phyloP scores from a whole-genome alignment of 2,113 vertebrate genomes.

The Eublepharis macularius region DNA sequence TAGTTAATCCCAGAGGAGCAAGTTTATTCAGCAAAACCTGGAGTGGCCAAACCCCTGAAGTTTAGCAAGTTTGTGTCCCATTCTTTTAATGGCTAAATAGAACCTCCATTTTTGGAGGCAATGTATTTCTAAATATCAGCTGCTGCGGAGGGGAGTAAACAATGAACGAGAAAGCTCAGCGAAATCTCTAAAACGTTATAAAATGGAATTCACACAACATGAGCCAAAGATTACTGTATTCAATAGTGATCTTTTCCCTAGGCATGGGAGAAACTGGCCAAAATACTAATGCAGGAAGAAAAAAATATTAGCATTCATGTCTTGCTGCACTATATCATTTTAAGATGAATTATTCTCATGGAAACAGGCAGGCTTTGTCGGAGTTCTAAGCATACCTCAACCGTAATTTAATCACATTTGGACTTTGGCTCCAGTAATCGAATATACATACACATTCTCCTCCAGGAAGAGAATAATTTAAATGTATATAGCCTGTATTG shows the following conservation, averaged over 20 bases:
- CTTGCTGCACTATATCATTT: slow-evolving; percentile 35
- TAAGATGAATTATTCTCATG: slow-evolving; percentile 53
- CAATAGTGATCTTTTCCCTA: slow-evolving; percentile 31
- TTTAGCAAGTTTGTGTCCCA: no score
- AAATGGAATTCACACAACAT: neutral
- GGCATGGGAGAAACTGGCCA: slow-evolving; percentile 10
- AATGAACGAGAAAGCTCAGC: neutral
- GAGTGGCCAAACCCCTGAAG: no score
- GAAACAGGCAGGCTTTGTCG: slow-evolving; percentile 62
- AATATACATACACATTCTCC: slow-evolving; percentile 73
- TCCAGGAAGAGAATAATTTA: slow-evolving; percentile 71
- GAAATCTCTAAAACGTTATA: neutral
- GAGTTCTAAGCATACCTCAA: slow-evolving; percentile 63
- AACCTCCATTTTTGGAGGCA: no score
- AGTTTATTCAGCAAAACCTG: neutral
- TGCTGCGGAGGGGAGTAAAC: neutral
- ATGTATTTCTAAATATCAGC: no score
- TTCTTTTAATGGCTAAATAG: no score
- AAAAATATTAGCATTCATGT: slow-evolving; percentile 28
- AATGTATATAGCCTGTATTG: slow-evolving; percentile 63
- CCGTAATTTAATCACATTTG: slow-evolving; percentile 67
- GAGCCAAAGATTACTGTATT: slow-evolving; percentile 11
- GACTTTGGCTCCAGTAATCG: slow-evolving; percentile 66
- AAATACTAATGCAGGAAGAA: slow-evolving; percentile 25
- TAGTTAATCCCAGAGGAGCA: neutral